phyloP scores from a whole-genome alignment of 2,888 invertebrate genomes.

The Drosophila fungiperda region DNA sequence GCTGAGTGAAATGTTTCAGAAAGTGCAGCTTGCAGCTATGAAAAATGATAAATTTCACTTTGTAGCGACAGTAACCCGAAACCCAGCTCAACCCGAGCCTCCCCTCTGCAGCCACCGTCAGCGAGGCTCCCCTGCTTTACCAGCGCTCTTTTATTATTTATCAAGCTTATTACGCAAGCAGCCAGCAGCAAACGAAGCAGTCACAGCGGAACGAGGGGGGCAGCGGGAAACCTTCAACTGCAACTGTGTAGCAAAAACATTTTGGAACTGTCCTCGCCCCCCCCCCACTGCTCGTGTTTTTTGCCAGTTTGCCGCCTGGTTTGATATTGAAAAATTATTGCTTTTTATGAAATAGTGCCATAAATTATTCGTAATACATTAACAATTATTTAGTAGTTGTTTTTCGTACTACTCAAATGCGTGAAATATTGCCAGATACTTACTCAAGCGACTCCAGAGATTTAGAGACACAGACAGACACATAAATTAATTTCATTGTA shows the following conservation, averaged over 20 bases:
- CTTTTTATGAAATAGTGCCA: slow-evolving; percentile 82
- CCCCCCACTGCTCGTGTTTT: not conserved
- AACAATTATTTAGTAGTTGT: slow-evolving; percentile 81
- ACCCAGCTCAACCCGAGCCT: slow-evolving; percentile 3
- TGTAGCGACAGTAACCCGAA: slow-evolving; percentile 62
- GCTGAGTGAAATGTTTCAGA: slow-evolving; percentile 82
- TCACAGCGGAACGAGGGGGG: not conserved
- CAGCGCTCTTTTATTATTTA: slow-evolving; percentile 75
- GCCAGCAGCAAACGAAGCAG: slow-evolving; percentile 21
- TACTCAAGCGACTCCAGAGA: slow-evolving; percentile 66
- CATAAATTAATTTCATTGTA: slow-evolving; percentile 71
- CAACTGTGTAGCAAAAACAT: slow-evolving; percentile 66
- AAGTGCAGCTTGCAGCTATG: slow-evolving; percentile 81
- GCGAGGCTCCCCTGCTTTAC: slow-evolving; percentile 36
- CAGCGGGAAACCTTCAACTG: slow-evolving; percentile 57
- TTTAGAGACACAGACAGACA: slow-evolving; percentile 40
- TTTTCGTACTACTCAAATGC: slow-evolving; percentile 70
- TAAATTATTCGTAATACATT: slow-evolving; percentile 82
- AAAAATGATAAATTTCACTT: slow-evolving; percentile 80
- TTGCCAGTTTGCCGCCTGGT: slow-evolving; percentile 70
- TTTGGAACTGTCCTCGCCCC: slow-evolving; percentile 27
- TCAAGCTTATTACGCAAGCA: slow-evolving; percentile 79
- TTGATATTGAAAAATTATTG: slow-evolving; percentile 82
- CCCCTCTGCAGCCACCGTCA: slow-evolving; percentile 2
- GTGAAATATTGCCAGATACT: slow-evolving; percentile 73